Percentiles rank a stretch among this genome's conserved stretches.
These are phyloP conservation scores for Spheniscus mendiculus DNA, from an alignment of 2,113 vertebrate species.

Conservation along the genomic window DNA sequence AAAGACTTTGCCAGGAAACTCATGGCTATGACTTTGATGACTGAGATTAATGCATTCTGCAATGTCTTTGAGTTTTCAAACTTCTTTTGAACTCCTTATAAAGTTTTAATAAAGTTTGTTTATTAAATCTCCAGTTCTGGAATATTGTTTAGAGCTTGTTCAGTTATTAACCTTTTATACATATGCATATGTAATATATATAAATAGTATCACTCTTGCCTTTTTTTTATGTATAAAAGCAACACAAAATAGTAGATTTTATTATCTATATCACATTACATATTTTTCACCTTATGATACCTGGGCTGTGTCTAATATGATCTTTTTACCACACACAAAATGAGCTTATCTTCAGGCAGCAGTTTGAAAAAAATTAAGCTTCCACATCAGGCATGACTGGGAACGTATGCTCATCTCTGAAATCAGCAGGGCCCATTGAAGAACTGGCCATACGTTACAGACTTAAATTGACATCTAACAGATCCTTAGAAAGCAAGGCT, in stretches of 20 bases:
- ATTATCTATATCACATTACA: neutral
- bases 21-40: neutral
- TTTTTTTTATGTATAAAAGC: neutral
- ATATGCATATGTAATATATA: neutral
- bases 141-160: neutral
- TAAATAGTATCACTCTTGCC: neutral
- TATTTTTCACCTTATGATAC: neutral
- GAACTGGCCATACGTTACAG: neutral
- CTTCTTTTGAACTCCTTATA: neutral
- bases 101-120: neutral
- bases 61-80: neutral
- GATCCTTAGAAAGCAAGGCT: neutral
- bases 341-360: neutral
- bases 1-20: neutral
- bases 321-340: neutral
- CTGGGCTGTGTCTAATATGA: neutral
- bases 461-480: neutral
- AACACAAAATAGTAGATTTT: neutral
- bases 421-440: neutral
- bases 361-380: neutral
- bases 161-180: neutral
- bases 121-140: neutral
- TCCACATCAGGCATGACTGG: accelerated
- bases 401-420: neutral
- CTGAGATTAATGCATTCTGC: neutral